Conservation (phyloP, 2,888 invertebrate species). For the Lordiphosa fenestrarum region DNA sequence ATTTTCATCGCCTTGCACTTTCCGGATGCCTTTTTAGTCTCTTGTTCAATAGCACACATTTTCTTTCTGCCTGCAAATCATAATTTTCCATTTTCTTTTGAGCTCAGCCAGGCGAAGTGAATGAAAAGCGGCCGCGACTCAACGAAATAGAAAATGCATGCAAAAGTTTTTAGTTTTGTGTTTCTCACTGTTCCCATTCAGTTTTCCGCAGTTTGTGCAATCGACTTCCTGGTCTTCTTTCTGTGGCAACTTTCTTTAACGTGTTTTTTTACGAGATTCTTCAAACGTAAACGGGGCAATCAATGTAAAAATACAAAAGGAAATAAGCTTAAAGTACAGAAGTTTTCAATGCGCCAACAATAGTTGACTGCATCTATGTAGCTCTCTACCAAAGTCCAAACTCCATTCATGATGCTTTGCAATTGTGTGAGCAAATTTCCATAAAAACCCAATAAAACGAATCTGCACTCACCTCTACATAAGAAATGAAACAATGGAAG, state of each 20-base stretch:
- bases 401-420: too few relatives aligned
- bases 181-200: constrained; percentile 39
- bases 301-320: too few relatives aligned
- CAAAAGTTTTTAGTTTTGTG: constrained; percentile 26
- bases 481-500: constrained; percentile 28
- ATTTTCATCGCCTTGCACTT: constrained; percentile 44
- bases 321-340: too few relatives aligned
- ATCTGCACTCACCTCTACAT: constrained; percentile 11
- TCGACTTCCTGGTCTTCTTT: constrained; percentile 60
- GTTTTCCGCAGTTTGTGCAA: constrained; percentile 21
- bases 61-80: constrained; percentile 28
- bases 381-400: background rate
- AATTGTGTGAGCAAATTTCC: background rate
- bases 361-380: background rate
- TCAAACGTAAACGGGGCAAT: too few relatives aligned
- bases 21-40: constrained; percentile 44
- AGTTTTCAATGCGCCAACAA: too few relatives aligned
- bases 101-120: constrained; percentile 31
- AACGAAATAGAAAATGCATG: constrained; percentile 53
- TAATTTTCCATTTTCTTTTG: constrained; percentile 35
- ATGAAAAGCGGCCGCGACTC: constrained; percentile 22
- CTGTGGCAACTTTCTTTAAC: constrained; percentile 47
- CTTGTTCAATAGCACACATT: constrained; percentile 65
- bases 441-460: constrained; percentile 9
- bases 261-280: constrained; percentile 3